A percentile compares a stretch with the other conserved stretches of the same genome.
Conservation (phyloP, 2,113 vertebrate genomes). For the Crypturellus undulatus region DNA sequence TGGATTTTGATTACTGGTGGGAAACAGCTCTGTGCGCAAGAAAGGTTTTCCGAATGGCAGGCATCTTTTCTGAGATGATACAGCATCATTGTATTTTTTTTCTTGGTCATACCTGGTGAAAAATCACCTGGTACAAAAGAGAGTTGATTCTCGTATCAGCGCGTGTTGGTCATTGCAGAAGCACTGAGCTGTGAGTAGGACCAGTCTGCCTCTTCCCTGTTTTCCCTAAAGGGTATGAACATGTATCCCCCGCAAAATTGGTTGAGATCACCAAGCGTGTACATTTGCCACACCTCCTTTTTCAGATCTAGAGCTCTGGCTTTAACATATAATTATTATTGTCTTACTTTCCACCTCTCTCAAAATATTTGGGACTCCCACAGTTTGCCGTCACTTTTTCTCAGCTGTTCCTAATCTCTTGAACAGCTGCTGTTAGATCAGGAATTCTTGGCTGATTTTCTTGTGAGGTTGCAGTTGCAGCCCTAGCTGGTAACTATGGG, state of each 20-base stretch:
- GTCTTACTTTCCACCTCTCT: background rate
- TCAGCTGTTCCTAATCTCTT: background rate
- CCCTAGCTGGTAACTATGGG: background rate
- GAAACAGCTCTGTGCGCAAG: background rate
- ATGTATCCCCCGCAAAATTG: background rate
- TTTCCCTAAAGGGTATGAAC: background rate
- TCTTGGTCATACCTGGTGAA: background rate
- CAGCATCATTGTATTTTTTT: background rate
- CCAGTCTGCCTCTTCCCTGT: background rate
- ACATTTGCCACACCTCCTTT: background rate
- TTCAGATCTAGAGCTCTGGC: background rate
- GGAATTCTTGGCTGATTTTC: conserved; percentile 21
- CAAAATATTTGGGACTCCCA: conserved; percentile 19
- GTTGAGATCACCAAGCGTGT: background rate
- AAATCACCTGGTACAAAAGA: background rate
- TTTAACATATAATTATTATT: background rate
- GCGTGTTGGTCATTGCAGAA: background rate
- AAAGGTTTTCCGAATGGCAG: background rate
- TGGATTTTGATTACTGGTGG: background rate
- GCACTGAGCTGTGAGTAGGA: background rate
- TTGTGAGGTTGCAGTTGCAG: background rate
- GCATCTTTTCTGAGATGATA: background rate
- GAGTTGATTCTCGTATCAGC: background rate
- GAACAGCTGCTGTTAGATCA: conserved; percentile 16
- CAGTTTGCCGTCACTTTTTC: background rate